Evolutionary conservation across 1,140 invertebrate genomes (phyloP).

Genomic region (Arctopsyche grandis): DNA sequence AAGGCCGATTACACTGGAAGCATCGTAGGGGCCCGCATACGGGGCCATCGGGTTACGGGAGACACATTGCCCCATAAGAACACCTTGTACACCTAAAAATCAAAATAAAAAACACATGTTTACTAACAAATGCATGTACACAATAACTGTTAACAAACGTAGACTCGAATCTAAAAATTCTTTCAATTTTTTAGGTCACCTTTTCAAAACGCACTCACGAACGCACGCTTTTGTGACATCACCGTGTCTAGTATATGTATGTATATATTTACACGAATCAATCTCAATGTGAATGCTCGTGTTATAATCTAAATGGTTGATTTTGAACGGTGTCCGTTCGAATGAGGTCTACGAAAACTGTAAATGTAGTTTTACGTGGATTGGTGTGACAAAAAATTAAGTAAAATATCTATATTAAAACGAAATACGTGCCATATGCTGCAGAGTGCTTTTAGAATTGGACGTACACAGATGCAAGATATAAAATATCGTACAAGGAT

Average conservation of each 20-base stretch:
- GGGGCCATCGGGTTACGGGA: slow-evolving; percentile 53
- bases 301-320: neutral
- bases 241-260: too few relatives aligned
- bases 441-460: too few relatives aligned
- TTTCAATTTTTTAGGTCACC: too few relatives aligned
- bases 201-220: too few relatives aligned
- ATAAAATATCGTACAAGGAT: too few relatives aligned
- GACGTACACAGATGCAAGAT: too few relatives aligned
- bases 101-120: slow-evolving; percentile 7
- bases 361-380: neutral
- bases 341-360: neutral
- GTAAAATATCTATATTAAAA: too few relatives aligned
- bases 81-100: slow-evolving; percentile 38
- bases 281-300: too few relatives aligned
- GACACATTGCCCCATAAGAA: slow-evolving; percentile 55
- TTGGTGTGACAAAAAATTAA: neutral
- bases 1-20: slow-evolving; percentile 41
- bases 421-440: too few relatives aligned
- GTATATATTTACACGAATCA: too few relatives aligned
- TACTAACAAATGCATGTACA: neutral
- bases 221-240: too few relatives aligned
- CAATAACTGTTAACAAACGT: neutral
- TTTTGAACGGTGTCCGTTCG: neutral
- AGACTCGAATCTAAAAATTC: neutral
- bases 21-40: slow-evolving; percentile 47